These are phyloP conservation scores for Notamacropus eugenii DNA, from an alignment of 2,797 vertebrate genomes.

Conservation along the genomic window DNA sequence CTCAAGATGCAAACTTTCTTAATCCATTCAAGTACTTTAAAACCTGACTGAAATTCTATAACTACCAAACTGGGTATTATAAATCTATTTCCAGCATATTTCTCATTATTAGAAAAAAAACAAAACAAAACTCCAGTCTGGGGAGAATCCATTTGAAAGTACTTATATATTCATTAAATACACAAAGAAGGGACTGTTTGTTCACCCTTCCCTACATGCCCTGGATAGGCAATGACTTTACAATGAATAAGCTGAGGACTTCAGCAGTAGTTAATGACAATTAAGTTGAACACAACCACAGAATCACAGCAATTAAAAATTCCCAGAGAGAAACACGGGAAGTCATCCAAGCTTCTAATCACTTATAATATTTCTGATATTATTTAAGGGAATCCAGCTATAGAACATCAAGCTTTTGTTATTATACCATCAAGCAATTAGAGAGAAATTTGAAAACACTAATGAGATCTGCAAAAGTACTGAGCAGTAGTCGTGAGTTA, in stretches of 20 bases:
- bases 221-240: neutral
- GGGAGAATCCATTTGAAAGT: constrained; percentile 55
- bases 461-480: constrained; percentile 59
- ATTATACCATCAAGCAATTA: constrained; percentile 76
- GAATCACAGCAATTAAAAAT: constrained; percentile 73
- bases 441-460: constrained; percentile 72
- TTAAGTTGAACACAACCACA: constrained; percentile 69
- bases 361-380: constrained; percentile 67
- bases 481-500: constrained; percentile 37
- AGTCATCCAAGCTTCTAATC: constrained; percentile 59
- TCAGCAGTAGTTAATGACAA: constrained; percentile 64
- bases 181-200: constrained; percentile 58
- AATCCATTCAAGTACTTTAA: constrained; percentile 45
- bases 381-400: constrained; percentile 70
- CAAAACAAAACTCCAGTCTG: neutral
- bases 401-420: constrained; percentile 66
- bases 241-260: constrained; percentile 44
- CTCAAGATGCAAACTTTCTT: constrained; percentile 31
- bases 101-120: constrained; percentile 21
- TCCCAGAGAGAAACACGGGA: constrained; percentile 69
- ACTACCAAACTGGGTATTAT: neutral
- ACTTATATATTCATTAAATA: constrained; percentile 47
- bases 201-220: constrained; percentile 2
- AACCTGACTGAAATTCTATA: neutral
- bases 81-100: constrained; percentile 37